A percentile compares a stretch with the other conserved stretches of the same genome.
Evolutionary conservation across 30 jellyfish, hydroid and myxozoan genomes (phyloP).

Genomic region (Haliclystus octoradiatus): DNA sequence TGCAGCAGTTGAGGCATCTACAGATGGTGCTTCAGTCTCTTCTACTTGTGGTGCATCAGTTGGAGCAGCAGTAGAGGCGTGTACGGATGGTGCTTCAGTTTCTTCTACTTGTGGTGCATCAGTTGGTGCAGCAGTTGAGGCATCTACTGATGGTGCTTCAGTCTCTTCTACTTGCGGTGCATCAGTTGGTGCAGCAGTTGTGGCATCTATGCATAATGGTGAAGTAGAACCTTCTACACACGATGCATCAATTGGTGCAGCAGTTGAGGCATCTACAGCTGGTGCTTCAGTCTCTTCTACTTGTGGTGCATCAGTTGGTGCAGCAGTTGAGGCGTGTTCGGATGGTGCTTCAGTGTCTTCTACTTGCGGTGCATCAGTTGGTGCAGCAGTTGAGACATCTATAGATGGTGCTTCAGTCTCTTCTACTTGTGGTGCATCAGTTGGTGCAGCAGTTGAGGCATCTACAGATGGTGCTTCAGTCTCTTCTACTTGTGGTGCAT

Average conservation of each 20-base stretch:
- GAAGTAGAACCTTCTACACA: neutral
- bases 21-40: slow-evolving; percentile 1
- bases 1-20: neutral
- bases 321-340: neutral
- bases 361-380: neutral
- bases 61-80: neutral
- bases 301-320: no score
- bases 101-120: no score
- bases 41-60: neutral
- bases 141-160: no score
- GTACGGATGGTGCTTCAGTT: neutral
- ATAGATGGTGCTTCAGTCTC: neutral
- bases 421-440: neutral
- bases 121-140: no score
- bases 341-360: slow-evolving; percentile 1
- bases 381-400: neutral
- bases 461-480: neutral
- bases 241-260: neutral
- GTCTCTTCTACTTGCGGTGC: no score
- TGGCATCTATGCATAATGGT: neutral
- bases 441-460: neutral
- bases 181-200: neutral
- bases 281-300: neutral
- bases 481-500: neutral
- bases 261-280: neutral